A percentile compares a stretch with the other conserved stretches of the same genome.
Conservation (phyloP, 2,888 invertebrate genomes). For the Periphyllus acericola region DNA sequence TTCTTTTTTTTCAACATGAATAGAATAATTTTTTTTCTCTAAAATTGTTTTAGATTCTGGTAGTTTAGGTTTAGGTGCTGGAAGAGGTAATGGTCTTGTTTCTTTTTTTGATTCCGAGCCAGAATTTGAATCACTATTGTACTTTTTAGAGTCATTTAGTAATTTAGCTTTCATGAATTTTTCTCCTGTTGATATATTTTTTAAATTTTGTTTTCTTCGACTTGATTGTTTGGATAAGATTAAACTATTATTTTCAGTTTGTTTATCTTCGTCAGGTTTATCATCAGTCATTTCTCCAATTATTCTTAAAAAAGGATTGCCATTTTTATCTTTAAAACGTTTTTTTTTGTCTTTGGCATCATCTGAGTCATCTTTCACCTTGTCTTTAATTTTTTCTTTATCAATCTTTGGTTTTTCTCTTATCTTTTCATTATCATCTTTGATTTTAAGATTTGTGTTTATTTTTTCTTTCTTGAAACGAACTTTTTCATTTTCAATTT, state of each 20-base stretch:
- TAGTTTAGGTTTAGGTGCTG: conserved; percentile 64
- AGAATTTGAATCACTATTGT: conserved; percentile 65
- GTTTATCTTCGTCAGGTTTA: conserved; percentile 54
- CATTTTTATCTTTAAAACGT: conserved; percentile 50
- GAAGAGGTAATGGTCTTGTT: conserved; percentile 37
- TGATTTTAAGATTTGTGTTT: conserved; percentile 38
- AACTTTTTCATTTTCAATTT: conserved; percentile 53
- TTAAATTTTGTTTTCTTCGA: conserved; percentile 56
- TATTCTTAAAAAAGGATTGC: conserved; percentile 58
- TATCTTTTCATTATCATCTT: conserved; percentile 54
- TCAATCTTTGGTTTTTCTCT: conserved; percentile 54
- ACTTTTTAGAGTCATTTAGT: conserved; percentile 66
- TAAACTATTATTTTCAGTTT: conserved; percentile 37
- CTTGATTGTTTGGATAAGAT: conserved; percentile 17
- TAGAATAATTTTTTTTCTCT: conserved; percentile 75
- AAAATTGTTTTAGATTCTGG: conserved; percentile 62
- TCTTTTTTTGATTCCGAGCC: conserved; percentile 63
- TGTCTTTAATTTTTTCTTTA: conserved; percentile 30
- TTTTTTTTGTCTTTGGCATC: conserved; percentile 39
- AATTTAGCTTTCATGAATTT: conserved; percentile 61
- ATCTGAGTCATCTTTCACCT: conserved; percentile 51
- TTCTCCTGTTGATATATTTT: conserved; percentile 54
- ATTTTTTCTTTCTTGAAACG: conserved; percentile 60
- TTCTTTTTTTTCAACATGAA: conserved; percentile 84
- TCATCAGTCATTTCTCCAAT: conserved; percentile 51